Evolutionary conservation across 2,113 vertebrate species (phyloP).

Genomic region (Donacobius atricapilla): DNA sequence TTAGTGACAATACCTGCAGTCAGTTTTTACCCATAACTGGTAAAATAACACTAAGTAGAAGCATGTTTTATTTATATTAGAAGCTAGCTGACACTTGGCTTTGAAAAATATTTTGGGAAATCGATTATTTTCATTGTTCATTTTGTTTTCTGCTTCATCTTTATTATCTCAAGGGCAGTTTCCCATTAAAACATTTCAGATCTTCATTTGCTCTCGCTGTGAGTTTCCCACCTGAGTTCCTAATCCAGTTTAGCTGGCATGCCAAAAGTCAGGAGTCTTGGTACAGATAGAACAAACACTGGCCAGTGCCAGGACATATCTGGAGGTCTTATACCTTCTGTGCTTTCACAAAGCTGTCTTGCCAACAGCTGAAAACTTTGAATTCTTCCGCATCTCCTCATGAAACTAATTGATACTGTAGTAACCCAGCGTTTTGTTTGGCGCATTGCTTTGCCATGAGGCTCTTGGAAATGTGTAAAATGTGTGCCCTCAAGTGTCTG

Average conservation of each 20-base stretch:
- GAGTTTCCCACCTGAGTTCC: neutral
- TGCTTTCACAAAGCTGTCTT: neutral
- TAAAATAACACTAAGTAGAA: neutral
- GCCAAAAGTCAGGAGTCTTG: neutral
- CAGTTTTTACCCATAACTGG: neutral
- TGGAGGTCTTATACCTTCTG: neutral
- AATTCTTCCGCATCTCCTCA: neutral
- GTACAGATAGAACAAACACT: neutral
- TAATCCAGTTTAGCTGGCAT: neutral
- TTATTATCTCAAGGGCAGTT: neutral
- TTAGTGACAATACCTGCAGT: neutral
- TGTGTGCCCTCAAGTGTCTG: neutral
- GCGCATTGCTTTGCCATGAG: neutral
- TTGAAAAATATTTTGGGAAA: neutral
- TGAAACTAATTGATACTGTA: neutral
- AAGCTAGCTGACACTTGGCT: neutral
- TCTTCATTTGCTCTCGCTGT: neutral
- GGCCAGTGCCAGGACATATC: neutral
- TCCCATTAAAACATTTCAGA: neutral
- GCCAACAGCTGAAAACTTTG: neutral
- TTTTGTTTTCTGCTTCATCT: neutral
- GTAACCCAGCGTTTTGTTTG: neutral
- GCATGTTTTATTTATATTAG: neutral
- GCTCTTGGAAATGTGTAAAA: neutral
- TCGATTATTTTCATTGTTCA: neutral